Percentiles rank a stretch among this genome's conserved stretches.
Evolutionary conservation across 2,888 invertebrate genomes (phyloP).

Genomic region (Mactromeris polynyma): DNA sequence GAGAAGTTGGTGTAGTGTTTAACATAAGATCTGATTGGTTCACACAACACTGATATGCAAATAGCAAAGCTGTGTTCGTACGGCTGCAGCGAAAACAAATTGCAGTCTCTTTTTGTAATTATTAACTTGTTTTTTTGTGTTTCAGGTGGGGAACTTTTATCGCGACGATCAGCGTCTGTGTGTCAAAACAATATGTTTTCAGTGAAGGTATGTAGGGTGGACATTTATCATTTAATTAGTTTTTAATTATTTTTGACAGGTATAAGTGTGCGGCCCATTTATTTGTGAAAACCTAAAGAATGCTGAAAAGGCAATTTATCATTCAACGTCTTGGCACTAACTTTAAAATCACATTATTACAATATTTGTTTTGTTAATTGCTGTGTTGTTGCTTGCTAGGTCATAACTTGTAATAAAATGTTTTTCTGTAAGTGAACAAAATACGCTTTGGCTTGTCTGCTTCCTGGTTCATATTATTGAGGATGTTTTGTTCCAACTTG

Average conservation of each 20-base stretch:
- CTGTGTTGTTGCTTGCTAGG: too few relatives aligned
- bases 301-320: neutral
- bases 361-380: too few relatives aligned
- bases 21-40: too few relatives aligned
- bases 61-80: too few relatives aligned
- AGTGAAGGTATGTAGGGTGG: neutral
- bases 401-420: too few relatives aligned
- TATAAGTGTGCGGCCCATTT: neutral
- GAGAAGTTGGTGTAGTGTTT: too few relatives aligned
- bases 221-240: neutral
- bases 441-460: too few relatives aligned
- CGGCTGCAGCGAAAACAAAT: too few relatives aligned
- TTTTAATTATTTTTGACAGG: neutral
- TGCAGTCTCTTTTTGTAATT: neutral
- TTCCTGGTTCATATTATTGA: too few relatives aligned
- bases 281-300: neutral
- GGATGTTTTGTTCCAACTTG: too few relatives aligned
- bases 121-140: slow-evolving; percentile 13
- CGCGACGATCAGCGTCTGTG: slow-evolving; percentile 77
- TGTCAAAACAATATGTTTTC: slow-evolving; percentile 70
- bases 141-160: slow-evolving; percentile 66
- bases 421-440: too few relatives aligned
- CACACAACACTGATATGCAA: too few relatives aligned
- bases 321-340: neutral
- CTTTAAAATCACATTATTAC: neutral